These are phyloP conservation scores for Menura novaehollandiae DNA, from an alignment of 2,113 vertebrate genomes.

Conservation along the genomic window DNA sequence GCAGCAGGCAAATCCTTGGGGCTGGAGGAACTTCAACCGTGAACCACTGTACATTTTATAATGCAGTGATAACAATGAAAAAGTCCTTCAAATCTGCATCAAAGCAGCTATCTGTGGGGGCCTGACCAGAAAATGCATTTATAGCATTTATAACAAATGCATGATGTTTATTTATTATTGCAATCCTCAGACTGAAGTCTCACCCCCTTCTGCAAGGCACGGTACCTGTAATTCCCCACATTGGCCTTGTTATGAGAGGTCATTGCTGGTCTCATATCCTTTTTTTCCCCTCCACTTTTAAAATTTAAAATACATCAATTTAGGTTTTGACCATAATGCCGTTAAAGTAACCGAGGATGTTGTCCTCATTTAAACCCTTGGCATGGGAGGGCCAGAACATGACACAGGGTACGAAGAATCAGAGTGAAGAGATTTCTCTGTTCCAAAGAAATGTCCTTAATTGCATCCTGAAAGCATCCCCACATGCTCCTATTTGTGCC, in stretches of 20 bases:
- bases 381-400: rapidly evolving
- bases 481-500: not conserved
- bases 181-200: not conserved
- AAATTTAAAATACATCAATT: not conserved
- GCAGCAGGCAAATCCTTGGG: not conserved
- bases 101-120: not conserved
- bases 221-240: not conserved
- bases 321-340: not conserved
- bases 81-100: not conserved
- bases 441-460: conserved; percentile 6
- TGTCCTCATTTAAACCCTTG: not conserved
- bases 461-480: conserved; percentile 51
- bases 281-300: not conserved
- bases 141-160: not conserved
- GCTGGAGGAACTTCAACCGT: not conserved
- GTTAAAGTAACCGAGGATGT: not conserved
- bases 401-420: not conserved
- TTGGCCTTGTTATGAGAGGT: not conserved
- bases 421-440: not conserved
- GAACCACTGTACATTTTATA: not conserved
- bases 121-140: not conserved
- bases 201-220: not conserved
- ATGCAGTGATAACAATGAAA: not conserved
- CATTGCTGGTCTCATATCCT: rapidly evolving
- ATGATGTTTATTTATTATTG: not conserved